Base-by-base conservation (phyloP, 2,797 vertebrate species). In the Chelon auratus region DNA sequence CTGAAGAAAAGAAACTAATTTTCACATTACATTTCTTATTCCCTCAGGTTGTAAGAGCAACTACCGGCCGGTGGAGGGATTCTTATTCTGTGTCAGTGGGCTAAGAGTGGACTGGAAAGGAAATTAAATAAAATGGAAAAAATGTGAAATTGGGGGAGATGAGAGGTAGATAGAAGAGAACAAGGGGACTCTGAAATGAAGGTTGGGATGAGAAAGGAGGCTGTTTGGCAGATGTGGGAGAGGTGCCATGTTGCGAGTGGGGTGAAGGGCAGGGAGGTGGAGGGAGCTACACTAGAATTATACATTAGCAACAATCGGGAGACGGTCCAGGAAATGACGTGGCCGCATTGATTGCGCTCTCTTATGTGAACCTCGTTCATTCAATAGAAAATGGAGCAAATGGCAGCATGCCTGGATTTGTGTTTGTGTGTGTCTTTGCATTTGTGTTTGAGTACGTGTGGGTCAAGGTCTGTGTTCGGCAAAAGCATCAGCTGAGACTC, bases 111-210 rank as follows among this genome's bases (percentile, higher is more conserved):
- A 45, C 70, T 61, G 51, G 48, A 84, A 42, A 84, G 72, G 72
- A 82, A 84, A 88, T 78, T 3, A 82, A 87, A 84, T 82, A n/a
- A 68, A 68, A 85, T 61, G 56, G 24, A 33, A 33, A 33, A 86
- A 77, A 71, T 76, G 72, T 66, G 42, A 74, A 87, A 77, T 75
- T 45, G 77, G 45, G 6, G 57, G n/a, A 68, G 78, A 80, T 76
- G 48, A 67, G 43, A 52, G 61, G 52, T 48, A 63, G 82, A 83
- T 66, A 68, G 47, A 58, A 15, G 13, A 68, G 30, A 77, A 59
- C 33, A 24, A 69, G 36, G 54, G 24, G 59, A 75, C 67, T 57
- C 55, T 22, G 57, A 78, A 79, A 64, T 59, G 36, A 62, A 62
- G 59, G 54, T 30, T 55, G 64, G 40, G 13, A 70, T 66, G 53